Evolutionary conservation across 1,140 invertebrate genomes (phyloP).

Genomic region (Meloidogyne chitwoodi): DNA sequence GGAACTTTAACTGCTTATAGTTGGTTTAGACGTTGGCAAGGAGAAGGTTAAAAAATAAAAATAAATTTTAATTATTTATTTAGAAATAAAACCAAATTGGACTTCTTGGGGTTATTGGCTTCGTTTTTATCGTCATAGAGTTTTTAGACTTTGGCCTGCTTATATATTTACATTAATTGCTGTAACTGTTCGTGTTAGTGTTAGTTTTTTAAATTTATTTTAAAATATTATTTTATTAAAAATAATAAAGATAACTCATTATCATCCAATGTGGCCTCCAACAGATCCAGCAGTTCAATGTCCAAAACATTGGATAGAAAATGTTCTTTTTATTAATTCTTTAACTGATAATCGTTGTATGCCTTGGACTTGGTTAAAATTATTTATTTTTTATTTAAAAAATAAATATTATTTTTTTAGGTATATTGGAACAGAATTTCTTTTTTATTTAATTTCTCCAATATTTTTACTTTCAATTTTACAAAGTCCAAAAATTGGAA

Average conservation of each 20-base stretch:
- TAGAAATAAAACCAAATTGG: conserved; percentile 47
- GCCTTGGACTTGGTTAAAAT: conserved; percentile 55
- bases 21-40: conserved; percentile 53
- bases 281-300: conserved; percentile 60
- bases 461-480: conserved; percentile 56
- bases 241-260: conserved; percentile 17
- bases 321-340: conserved; percentile 55
- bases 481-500: conserved; percentile 39
- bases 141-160: conserved; percentile 56
- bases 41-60: conserved; percentile 3
- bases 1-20: conserved; percentile 53
- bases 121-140: conserved; percentile 54
- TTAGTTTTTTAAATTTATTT: conserved; percentile 41
- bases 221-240: neutral
- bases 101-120: conserved; percentile 55
- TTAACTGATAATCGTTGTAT: conserved; percentile 56
- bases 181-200: conserved; percentile 52
- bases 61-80: conserved; percentile 40
- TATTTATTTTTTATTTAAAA: neutral
- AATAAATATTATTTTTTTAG: conserved; percentile 10
- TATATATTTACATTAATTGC: conserved; percentile 57
- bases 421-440: conserved; percentile 59
- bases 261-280: conserved; percentile 59
- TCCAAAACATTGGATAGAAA: conserved; percentile 57
- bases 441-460: conserved; percentile 57